Percentiles rank a stretch among this genome's conserved stretches.
Evolutionary conservation across 2,113 vertebrate species (phyloP).

Genomic region (Scomber japonicus): DNA sequence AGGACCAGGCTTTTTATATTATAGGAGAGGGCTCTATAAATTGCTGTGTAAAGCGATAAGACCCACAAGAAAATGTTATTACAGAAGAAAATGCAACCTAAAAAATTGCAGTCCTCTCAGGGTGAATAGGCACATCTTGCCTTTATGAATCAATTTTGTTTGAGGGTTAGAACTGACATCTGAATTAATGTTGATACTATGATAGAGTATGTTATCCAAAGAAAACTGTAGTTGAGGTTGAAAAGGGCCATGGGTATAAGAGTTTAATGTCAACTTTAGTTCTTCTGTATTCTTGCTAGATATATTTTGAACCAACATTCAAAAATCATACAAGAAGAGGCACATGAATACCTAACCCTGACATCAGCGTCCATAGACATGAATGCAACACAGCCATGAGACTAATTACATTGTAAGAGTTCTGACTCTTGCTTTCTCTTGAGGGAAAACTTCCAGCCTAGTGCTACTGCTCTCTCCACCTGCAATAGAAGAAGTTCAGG

Average conservation of each 20-base stretch:
- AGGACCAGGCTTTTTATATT: conserved; percentile 19
- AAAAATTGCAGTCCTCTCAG: neutral
- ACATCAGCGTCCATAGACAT: neutral
- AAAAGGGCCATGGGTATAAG: neutral
- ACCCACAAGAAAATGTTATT: neutral
- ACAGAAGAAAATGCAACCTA: neutral
- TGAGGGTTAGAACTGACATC: neutral
- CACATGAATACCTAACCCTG: neutral
- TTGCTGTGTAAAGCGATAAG: conserved; percentile 2
- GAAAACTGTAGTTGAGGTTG: neutral
- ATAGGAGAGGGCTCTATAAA: neutral
- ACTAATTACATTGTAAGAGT: neutral
- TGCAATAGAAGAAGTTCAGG: conserved; percentile 53
- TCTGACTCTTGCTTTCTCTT: conserved; percentile 28
- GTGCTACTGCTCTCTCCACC: conserved; percentile 30
- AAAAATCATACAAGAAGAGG: neutral
- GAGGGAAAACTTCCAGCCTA: neutral
- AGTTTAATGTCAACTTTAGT: neutral
- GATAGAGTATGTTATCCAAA: neutral
- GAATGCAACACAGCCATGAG: neutral
- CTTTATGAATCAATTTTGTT: neutral
- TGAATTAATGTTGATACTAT: neutral
- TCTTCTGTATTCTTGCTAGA: neutral
- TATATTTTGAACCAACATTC: neutral
- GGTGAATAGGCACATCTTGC: neutral